Conservation (phyloP, 2,113 vertebrate species). For the Vimba vimba region DNA sequence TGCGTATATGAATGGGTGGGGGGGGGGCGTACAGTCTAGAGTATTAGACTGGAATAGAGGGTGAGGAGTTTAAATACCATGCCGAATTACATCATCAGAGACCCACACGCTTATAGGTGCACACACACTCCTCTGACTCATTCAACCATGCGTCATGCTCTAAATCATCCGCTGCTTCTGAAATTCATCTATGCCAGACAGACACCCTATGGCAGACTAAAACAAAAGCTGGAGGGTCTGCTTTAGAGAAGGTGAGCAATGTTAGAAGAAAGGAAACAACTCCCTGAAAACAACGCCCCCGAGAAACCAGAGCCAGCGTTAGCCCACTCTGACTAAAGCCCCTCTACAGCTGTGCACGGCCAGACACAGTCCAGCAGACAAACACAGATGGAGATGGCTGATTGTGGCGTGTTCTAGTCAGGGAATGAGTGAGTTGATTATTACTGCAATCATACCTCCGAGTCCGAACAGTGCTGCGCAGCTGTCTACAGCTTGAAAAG, state of each 20-base stretch:
- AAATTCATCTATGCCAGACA: neutral
- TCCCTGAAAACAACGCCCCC: constrained; percentile 58
- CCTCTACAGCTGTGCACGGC: constrained; percentile 48
- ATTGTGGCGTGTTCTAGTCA: constrained; percentile 54
- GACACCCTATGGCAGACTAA: constrained; percentile 44
- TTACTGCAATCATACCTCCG: constrained; percentile 54
- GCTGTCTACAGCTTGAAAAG: constrained; percentile 13
- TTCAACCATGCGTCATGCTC: constrained; percentile 48
- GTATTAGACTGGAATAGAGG: constrained; percentile 50
- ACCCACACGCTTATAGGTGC: neutral
- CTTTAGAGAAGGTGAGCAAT: constrained; percentile 24
- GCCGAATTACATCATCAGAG: constrained; percentile 74
- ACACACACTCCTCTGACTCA: constrained; percentile 28
- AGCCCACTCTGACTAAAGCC: constrained; percentile 69
- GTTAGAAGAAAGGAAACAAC: neutral
- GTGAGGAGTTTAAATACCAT: constrained; percentile 49
- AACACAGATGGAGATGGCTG: constrained; percentile 64
- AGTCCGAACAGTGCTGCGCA: constrained; percentile 14
- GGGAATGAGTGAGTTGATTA: constrained; percentile 57
- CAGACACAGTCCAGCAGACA: constrained; percentile 53
- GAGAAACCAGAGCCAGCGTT: constrained; percentile 66
- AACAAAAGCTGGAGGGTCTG: neutral
- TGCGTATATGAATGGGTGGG: neutral
- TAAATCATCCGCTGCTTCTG: constrained; percentile 64
- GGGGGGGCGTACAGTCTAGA: constrained; percentile 30